phyloP scores from a whole-genome alignment of 2,888 invertebrate species.

The Crematogaster levior region DNA sequence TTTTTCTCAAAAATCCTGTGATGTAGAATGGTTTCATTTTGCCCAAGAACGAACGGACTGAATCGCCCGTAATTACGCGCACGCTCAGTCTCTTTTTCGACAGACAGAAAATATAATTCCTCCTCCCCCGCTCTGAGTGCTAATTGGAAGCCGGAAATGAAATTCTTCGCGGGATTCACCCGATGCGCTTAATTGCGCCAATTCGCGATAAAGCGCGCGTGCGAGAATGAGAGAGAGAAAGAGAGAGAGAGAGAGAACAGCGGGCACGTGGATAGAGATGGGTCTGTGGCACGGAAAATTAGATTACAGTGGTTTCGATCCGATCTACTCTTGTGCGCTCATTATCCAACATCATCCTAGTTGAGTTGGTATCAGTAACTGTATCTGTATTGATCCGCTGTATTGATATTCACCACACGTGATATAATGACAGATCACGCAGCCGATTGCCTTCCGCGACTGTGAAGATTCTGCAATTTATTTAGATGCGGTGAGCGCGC shows the following conservation, averaged over 20 bases:
- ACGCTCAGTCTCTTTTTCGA: constrained; percentile 29
- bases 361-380: constrained; percentile 56
- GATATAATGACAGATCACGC: constrained; percentile 72
- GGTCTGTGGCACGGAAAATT: constrained; percentile 58
- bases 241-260: not conserved
- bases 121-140: constrained; percentile 14
- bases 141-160: constrained; percentile 48
- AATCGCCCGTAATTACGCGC: constrained; percentile 43
- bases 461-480: constrained; percentile 67
- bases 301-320: constrained; percentile 65
- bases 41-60: not conserved
- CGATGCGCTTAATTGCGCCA: constrained; percentile 55
- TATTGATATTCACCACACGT: constrained; percentile 59
- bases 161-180: constrained; percentile 44
- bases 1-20: not conserved
- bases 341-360: constrained; percentile 64
- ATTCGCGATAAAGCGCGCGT: constrained; percentile 31
- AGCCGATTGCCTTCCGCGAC: constrained; percentile 64
- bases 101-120: constrained; percentile 41
- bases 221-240: constrained; percentile 1
- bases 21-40: not conserved
- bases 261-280: not conserved
- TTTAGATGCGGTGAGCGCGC: constrained; percentile 56
- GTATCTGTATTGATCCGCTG: constrained; percentile 9
- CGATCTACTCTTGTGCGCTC: constrained; percentile 65